Conservation (phyloP, 2,797 vertebrate genomes). For the Sebastes jordani region DNA sequence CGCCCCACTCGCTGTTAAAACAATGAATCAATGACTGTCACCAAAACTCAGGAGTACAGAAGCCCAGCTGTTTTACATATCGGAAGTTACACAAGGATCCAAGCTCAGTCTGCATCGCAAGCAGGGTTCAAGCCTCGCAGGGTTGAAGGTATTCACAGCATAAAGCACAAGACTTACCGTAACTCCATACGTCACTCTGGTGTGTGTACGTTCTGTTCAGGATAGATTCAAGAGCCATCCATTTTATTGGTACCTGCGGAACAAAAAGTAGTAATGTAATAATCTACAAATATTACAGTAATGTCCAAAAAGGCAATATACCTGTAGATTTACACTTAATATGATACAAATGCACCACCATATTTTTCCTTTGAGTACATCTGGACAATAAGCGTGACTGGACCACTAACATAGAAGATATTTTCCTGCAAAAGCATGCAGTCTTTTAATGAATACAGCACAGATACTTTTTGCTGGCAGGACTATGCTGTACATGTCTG, state of each 20-base stretch:
- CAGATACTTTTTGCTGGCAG: background rate
- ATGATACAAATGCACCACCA: background rate
- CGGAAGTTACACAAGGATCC: constrained; percentile 23
- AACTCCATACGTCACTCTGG: constrained; percentile 99
- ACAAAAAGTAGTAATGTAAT: background rate
- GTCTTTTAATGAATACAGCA: background rate
- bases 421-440: background rate
- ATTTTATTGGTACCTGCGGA: constrained; percentile 96
- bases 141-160: background rate
- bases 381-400: background rate
- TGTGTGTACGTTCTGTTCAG: constrained; percentile 96
- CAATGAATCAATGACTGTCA: constrained; percentile 46
- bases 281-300: background rate
- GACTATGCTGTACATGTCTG: background rate
- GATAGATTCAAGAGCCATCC: constrained; percentile 99
- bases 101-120: constrained; percentile 1
- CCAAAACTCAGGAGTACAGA: constrained; percentile 17
- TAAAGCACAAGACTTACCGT: constrained; percentile 83
- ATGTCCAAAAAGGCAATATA: background rate
- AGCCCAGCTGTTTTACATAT: constrained; percentile 56
- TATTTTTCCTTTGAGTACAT: background rate
- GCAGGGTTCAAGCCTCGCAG: background rate
- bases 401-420: background rate
- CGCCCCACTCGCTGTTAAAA: constrained; percentile 38
- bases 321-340: background rate